A percentile compares a stretch with the other conserved stretches of the same genome.
These are phyloP conservation scores for Drosophila kepulauana DNA, from an alignment of 1,140 invertebrate species.

Conservation along the genomic window DNA sequence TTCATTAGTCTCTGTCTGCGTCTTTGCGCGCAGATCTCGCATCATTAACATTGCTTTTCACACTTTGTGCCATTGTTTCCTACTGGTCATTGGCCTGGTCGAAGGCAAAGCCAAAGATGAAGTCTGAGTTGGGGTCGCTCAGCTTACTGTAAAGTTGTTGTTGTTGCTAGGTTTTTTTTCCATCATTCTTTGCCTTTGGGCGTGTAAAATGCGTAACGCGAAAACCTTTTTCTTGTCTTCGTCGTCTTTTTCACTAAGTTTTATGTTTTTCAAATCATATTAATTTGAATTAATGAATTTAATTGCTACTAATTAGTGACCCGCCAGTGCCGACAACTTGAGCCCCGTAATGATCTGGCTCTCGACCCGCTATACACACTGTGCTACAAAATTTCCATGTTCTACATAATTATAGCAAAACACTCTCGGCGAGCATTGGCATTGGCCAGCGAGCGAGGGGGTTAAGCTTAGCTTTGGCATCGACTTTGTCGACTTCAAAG, in stretches of 20 bases:
- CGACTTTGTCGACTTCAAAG: constrained; percentile 7
- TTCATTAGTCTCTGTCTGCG: constrained; percentile 64
- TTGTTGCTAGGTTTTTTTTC: not conserved
- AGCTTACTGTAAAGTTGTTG: constrained; percentile 15
- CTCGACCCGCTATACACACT: constrained; percentile 53
- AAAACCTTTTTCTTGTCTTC: constrained; percentile 24
- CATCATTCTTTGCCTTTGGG: constrained; percentile 19
- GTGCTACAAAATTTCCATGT: constrained; percentile 18
- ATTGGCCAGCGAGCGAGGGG: constrained; percentile 2
- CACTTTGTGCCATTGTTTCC: constrained; percentile 71
- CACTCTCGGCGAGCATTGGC: not conserved
- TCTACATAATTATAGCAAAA: constrained; percentile 65
- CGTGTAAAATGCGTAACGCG: constrained; percentile 40
- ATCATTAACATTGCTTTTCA: constrained; percentile 77
- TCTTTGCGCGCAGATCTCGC: constrained; percentile 27
- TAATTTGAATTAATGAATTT: constrained; percentile 82
- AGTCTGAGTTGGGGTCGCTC: constrained; percentile 11
- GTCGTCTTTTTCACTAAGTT: constrained; percentile 28
- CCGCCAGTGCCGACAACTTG: constrained; percentile 68
- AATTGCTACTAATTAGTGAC: constrained; percentile 76
- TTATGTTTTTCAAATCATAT: constrained; percentile 77
- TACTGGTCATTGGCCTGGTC: constrained; percentile 70
- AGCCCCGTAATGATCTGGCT: constrained; percentile 57
- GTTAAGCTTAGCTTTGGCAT: constrained; percentile 12
- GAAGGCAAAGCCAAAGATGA: not conserved